phyloP scores from a whole-genome alignment of 2,113 vertebrate species.

The Nicator chloris region DNA sequence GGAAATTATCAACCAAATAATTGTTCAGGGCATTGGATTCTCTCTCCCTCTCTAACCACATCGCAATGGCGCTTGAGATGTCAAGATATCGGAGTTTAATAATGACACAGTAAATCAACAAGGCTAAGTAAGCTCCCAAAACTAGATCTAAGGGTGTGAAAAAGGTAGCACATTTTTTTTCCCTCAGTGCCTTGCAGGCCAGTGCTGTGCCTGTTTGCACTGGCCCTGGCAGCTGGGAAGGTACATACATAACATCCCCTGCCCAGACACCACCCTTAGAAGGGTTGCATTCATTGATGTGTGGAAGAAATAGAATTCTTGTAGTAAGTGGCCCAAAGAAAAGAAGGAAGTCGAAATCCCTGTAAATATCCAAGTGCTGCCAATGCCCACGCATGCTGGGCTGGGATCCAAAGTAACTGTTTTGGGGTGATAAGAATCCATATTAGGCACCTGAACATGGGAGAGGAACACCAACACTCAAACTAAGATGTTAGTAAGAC shows the following conservation, averaged over 20 bases:
- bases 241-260: neutral
- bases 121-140: neutral
- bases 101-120: neutral
- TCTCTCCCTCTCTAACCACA: neutral
- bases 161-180: neutral
- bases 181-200: neutral
- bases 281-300: neutral
- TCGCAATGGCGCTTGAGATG: neutral
- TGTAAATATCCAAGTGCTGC: slow-evolving; percentile 39
- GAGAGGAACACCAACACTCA: neutral
- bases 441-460: neutral
- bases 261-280: neutral
- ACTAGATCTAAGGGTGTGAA: neutral
- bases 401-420: slow-evolving; percentile 18
- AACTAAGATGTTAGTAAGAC: neutral
- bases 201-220: neutral
- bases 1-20: neutral
- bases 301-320: neutral
- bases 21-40: neutral
- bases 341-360: slow-evolving; percentile 43
- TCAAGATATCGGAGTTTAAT: neutral
- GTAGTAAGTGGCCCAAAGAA: slow-evolving; percentile 9
- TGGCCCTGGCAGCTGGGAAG: neutral
- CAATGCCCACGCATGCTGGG: neutral
- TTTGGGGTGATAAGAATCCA: neutral